Evolutionary conservation across 2,113 vertebrate genomes (phyloP).

Genomic region (Atherinomorus stipes): DNA sequence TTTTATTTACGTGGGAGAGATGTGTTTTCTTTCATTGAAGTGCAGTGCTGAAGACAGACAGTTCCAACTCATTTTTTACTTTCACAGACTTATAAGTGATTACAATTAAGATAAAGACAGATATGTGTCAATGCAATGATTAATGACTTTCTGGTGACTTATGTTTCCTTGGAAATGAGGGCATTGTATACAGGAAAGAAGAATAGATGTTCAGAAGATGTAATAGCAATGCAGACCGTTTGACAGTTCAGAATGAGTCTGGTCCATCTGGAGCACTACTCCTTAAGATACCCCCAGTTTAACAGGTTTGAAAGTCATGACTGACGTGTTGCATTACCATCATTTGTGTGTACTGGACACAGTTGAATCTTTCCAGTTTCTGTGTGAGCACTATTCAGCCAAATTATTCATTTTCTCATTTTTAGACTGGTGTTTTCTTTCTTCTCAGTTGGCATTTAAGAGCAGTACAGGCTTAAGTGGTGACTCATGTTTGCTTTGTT

Average conservation of each 20-base stretch:
- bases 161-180: background rate
- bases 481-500: slow-evolving; percentile 3
- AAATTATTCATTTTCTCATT: background rate
- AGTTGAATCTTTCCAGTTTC: slow-evolving; percentile 6
- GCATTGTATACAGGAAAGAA: background rate
- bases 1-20: slow-evolving; percentile 27
- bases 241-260: too few relatives aligned
- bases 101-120: background rate
- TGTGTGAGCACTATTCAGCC: background rate
- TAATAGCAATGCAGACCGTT: too few relatives aligned
- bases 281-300: background rate
- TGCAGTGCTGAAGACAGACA: background rate
- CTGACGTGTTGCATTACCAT: background rate
- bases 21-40: background rate
- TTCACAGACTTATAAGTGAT: background rate
- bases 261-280: background rate
- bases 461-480: background rate
- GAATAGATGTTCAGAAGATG: too few relatives aligned
- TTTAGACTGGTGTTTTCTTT: background rate
- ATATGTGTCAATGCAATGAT: slow-evolving; percentile 9
- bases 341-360: background rate
- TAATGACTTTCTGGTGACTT: background rate
- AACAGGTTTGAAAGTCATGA: background rate
- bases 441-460: background rate
- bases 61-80: background rate